These are phyloP conservation scores for Alexandromys fortis DNA, from an alignment of 2,113 vertebrate genomes.

Conservation along the genomic window DNA sequence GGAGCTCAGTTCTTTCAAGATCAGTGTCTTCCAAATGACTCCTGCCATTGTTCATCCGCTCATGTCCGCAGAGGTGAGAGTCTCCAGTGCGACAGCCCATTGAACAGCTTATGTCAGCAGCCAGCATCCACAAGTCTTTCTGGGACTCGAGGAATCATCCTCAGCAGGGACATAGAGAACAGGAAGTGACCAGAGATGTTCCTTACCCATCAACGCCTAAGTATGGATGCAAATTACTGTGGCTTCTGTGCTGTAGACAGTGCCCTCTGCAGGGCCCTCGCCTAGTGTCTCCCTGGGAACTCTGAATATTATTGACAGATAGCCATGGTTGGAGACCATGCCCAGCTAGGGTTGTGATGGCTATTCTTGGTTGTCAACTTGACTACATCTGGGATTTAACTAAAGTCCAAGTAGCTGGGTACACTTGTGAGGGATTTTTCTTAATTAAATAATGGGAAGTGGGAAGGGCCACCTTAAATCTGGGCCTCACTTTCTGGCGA, in stretches of 20 bases:
- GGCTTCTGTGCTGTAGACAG: background rate
- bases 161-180: background rate
- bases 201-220: background rate
- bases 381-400: background rate
- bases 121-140: background rate
- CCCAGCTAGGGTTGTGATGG: background rate
- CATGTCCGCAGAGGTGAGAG: background rate
- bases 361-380: background rate
- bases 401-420: background rate
- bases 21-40: background rate
- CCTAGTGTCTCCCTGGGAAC: too few relatives aligned
- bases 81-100: fast-evolving
- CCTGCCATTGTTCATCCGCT: background rate
- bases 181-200: background rate
- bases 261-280: background rate
- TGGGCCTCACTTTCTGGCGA: background rate
- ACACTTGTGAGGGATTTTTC: background rate
- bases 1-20: background rate
- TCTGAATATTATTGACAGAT: background rate
- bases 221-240: background rate
- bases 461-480: background rate
- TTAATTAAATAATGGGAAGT: background rate
- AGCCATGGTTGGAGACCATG: background rate
- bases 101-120: background rate
- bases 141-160: background rate